Percentiles rank a stretch among this genome's conserved stretches.
These are phyloP conservation scores for Chlorodrepanis virens DNA, from an alignment of 2,113 vertebrate species.

Conservation along the genomic window DNA sequence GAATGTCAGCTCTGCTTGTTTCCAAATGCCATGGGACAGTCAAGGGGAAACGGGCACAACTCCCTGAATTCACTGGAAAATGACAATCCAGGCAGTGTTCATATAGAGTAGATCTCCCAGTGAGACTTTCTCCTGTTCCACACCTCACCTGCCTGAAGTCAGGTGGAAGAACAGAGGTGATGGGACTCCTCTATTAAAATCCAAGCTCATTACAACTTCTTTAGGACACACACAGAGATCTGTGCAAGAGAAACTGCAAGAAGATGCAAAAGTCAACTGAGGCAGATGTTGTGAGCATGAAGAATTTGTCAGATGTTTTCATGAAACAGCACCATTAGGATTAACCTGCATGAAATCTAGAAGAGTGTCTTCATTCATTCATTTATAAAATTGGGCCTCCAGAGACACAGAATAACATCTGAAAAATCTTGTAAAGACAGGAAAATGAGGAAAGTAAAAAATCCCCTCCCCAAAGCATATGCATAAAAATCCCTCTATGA, in stretches of 20 bases:
- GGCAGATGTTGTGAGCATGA: not conserved
- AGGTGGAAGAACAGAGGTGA: not conserved
- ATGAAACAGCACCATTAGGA: not conserved
- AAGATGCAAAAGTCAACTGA: not conserved
- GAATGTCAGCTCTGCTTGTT: not conserved
- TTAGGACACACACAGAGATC: not conserved
- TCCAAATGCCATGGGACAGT: not conserved
- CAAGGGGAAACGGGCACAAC: fast-evolving
- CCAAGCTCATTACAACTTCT: not conserved
- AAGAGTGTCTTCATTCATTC: not conserved
- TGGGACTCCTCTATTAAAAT: not conserved
- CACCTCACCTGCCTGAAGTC: not conserved
- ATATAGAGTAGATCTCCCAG: fast-evolving
- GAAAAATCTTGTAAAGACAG: not conserved
- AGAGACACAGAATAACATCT: not conserved
- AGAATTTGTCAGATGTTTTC: not conserved
- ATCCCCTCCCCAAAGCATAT: not conserved
- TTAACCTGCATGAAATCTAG: not conserved
- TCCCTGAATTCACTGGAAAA: not conserved
- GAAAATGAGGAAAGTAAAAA: not conserved
- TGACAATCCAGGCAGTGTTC: not conserved
- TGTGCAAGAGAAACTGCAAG: not conserved
- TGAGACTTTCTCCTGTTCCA: not conserved
- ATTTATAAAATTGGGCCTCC: not conserved
- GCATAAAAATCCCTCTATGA: not conserved